Base-by-base conservation (phyloP, 2,113 vertebrate genomes). In the Urocolius indicus region DNA sequence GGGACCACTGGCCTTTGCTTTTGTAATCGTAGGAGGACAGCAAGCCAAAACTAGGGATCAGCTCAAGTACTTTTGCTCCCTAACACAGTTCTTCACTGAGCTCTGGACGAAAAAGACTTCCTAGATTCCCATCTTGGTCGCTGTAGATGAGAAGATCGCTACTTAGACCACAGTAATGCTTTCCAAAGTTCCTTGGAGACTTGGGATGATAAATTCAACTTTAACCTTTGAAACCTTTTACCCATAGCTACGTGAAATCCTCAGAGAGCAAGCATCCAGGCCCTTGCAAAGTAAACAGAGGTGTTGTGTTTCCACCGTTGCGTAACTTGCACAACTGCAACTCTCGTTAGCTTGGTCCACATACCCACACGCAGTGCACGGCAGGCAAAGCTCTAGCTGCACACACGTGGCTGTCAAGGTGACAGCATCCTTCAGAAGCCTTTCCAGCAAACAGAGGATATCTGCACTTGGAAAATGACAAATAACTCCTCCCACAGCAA, bases 341-440 rank as follows among this genome's bases (percentile, higher is more conserved):
- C 54, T 21, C 62, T 34, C 20, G 2, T 7, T 1, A 12, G 30
- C 38, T 34, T 10, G 19, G 29, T 13, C 41, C 27, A 3, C 9
- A 0, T 4, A 16, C 3, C 17, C 65, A 11, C 2, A 0, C 3
- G 26, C 4, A 23, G 15, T 0, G 0, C 38, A 2, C 4, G 9
- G 49, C 0, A 2, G 45, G 32, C 43, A 34, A 17, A 65, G 63
- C 34, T 30, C n/a, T 9, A 9, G 8, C 27, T 4, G 23, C 34
- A 21, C 16, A 3, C 13, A 16, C 18, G 10, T 14, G 32, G 32
- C 46, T 67, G 52, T 2, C n/a, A 3, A 30, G 36, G 21, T 24
- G 16, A 22, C 2, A 1, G 49, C 5, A 11, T 30, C 66, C 21
- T n/a, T 27, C 32, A 4, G 6, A 34, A 23, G 30, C 32, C 38